phyloP scores from a whole-genome alignment of 2,797 vertebrate species.

The Cottoperca gobio region DNA sequence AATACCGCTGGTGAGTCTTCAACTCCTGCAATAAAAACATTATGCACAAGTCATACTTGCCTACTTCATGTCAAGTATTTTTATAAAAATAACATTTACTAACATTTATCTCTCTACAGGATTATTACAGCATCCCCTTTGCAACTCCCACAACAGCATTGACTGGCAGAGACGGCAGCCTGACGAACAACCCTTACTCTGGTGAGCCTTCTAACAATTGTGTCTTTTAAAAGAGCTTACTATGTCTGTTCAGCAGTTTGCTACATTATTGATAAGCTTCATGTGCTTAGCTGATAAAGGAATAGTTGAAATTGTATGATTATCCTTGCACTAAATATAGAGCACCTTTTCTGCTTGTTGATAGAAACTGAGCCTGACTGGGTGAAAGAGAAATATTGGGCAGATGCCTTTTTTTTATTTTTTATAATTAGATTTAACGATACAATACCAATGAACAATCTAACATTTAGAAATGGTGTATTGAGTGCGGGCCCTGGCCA shows the following conservation, averaged over 20 bases:
- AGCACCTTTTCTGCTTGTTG: neutral
- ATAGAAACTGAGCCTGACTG: neutral
- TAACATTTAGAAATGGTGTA: neutral
- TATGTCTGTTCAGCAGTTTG: neutral
- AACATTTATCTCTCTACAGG: constrained; percentile 77
- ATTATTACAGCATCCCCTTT: constrained; percentile 99
- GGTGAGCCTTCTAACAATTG: constrained; percentile 81
- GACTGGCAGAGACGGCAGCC: constrained; percentile 94
- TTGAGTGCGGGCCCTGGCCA: too few relatives aligned
- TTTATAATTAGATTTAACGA: neutral
- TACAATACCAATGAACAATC: neutral
- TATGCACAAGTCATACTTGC: neutral
- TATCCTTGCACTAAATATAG: neutral
- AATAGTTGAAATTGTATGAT: neutral
- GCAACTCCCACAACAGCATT: constrained; percentile 94
- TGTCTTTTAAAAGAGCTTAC: neutral
- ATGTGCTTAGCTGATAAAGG: neutral
- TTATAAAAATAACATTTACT: neutral
- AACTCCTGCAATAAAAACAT: neutral
- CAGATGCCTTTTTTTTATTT: neutral
- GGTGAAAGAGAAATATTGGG: neutral
- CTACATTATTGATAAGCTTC: neutral
- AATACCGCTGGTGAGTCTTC: constrained; percentile 91
- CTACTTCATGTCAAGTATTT: neutral
- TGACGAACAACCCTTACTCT: constrained; percentile 96